Evolutionary conservation across 2,888 invertebrate species (phyloP).

Genomic region (Actias luna): DNA sequence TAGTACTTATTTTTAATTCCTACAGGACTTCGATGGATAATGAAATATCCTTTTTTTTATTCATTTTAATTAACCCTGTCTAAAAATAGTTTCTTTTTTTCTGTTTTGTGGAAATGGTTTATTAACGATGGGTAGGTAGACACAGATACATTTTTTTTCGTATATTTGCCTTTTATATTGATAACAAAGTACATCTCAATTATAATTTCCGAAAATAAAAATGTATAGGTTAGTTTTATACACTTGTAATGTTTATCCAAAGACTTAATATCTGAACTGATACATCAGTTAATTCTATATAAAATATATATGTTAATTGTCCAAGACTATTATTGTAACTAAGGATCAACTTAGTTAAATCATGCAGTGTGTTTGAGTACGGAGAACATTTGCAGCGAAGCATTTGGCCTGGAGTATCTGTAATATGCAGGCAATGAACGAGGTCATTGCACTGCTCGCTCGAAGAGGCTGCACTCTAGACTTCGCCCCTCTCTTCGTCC

Average conservation of each 20-base stretch:
- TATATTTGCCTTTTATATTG: too few species aligned
- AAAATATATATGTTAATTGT: background rate
- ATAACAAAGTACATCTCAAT: too few species aligned
- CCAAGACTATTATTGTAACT: background rate
- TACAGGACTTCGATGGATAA: too few species aligned
- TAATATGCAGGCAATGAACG: slow-evolving; percentile 53
- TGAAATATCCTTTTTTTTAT: too few species aligned
- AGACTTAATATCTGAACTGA: background rate
- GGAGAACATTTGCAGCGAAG: slow-evolving; percentile 54
- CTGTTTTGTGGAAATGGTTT: too few species aligned
- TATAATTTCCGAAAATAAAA: background rate
- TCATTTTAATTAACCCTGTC: too few species aligned
- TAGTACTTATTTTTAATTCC: too few species aligned
- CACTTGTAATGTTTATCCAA: background rate
- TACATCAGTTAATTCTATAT: background rate
- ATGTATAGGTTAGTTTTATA: background rate
- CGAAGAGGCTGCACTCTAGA: slow-evolving; percentile 62
- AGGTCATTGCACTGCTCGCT: slow-evolving; percentile 68
- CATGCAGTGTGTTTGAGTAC: slow-evolving; percentile 49
- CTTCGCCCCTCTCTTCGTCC: slow-evolving; percentile 47
- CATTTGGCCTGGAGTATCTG: slow-evolving; percentile 57
- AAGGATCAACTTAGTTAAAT: slow-evolving; percentile 26
- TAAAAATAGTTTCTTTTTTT: too few species aligned
- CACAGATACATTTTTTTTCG: too few species aligned
- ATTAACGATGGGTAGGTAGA: too few species aligned